A percentile compares a stretch with the other conserved stretches of the same genome.
Conservation (phyloP, 2,888 invertebrate species). For the Bursaphelenchus okinawaensis region DNA sequence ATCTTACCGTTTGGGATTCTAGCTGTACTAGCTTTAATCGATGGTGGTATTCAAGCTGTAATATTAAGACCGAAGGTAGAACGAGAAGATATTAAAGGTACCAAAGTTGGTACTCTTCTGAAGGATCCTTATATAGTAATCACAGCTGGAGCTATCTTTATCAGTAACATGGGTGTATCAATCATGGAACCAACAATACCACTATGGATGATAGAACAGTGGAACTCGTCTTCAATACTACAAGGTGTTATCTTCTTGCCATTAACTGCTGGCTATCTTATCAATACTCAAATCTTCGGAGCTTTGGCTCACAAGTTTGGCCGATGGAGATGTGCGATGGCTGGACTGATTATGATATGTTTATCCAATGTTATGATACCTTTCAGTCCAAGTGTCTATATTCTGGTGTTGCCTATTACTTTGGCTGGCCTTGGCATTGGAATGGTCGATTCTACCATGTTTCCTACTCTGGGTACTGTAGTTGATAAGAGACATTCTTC, state of each 20-base stretch:
- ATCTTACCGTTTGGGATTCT: conserved; percentile 92
- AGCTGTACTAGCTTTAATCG: conserved; percentile 85
- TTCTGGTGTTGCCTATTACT: conserved; percentile 89
- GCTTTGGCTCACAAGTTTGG: conserved; percentile 95
- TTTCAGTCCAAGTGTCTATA: conserved; percentile 79
- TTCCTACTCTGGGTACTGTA: conserved; percentile 94
- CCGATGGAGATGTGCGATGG: conserved; percentile 84
- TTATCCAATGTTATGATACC: conserved; percentile 88
- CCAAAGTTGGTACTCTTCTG: conserved; percentile 79
- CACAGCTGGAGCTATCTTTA: conserved; percentile 71
- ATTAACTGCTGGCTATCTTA: conserved; percentile 88
- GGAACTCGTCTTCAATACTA: conserved; percentile 63
- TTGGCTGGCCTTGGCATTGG: conserved; percentile 97
- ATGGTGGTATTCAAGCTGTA: conserved; percentile 90
- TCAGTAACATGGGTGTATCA: conserved; percentile 97
- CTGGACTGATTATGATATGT: conserved; percentile 88
- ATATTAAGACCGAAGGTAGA: conserved; percentile 89
- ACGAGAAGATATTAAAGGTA: conserved; percentile 84
- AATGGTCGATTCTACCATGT: conserved; percentile 94
- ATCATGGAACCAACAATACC: conserved; percentile 99
- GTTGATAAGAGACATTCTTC: conserved; percentile 95
- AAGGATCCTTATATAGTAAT: conserved; percentile 93
- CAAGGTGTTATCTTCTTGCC: conserved; percentile 85
- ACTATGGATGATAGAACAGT: conserved; percentile 98
- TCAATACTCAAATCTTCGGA: conserved; percentile 94